Conservation (phyloP, 2,113 vertebrate genomes). For the Gopherus evgoodei region DNA sequence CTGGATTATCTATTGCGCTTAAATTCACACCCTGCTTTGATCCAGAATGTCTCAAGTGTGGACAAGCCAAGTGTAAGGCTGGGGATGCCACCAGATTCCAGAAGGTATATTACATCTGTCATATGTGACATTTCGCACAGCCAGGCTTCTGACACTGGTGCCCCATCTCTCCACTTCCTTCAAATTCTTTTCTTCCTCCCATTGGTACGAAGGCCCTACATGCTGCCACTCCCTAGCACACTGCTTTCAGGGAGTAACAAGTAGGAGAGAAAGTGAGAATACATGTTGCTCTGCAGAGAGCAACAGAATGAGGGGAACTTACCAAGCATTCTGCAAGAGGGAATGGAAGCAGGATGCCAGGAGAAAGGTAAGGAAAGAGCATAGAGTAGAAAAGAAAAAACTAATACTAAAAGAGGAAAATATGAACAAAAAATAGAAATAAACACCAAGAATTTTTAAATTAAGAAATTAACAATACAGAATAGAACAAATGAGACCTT, state of each 20-base stretch:
- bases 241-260: neutral
- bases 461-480: slow-evolving; percentile 12
- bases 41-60: slow-evolving; percentile 54
- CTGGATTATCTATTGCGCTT: neutral
- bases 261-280: neutral
- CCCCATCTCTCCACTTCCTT: neutral
- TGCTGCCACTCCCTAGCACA: neutral
- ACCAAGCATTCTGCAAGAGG: neutral
- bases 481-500: neutral
- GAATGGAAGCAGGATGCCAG: neutral
- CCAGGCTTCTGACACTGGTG: neutral
- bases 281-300: neutral
- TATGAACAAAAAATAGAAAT: neutral
- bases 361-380: neutral
- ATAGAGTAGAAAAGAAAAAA: neutral
- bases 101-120: neutral
- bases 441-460: neutral
- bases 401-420: neutral
- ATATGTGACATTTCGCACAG: neutral
- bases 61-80: slow-evolving; percentile 28
- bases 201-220: neutral
- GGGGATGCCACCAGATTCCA: slow-evolving; percentile 48
- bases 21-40: slow-evolving; percentile 40
- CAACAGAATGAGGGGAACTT: neutral
- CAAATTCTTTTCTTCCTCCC: neutral